Base-by-base conservation (phyloP, 2,888 invertebrate species). In the Calliscelio sp. region DNA sequence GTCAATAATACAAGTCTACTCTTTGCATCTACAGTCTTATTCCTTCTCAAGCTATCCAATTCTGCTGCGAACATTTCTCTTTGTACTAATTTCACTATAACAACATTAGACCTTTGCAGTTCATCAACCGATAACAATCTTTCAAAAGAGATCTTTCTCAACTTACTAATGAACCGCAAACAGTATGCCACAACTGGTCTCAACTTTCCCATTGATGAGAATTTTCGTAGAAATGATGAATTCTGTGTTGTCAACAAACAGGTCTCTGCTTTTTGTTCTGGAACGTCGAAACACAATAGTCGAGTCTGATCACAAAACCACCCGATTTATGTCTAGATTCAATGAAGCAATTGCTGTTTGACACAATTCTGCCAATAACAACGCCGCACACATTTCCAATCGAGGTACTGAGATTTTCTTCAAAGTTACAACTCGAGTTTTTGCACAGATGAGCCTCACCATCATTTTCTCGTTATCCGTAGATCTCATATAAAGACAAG, bases 381-480 rank as follows among this genome's bases (percentile, higher is more conserved):
- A 0, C 2, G 61, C 68, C 8, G 25, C 51, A 24, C 68, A 68
- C 0, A 68, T 11, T 14, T 65, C 65, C 20, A 65, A 20, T 20
- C 68, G 5, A 1, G 53, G 68, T 24, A 68, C 20, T 0, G 68
- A 18, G 7, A 24, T 6, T 7, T 3, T 24, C 10, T 68, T 68
- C 16, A 68, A 24, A 8, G 68, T 51, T 25, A 53, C 53, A n/a
- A 35, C 68, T 7, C 68, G n/a, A 0, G 53, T 68, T 11, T 65
- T 65, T 0, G 65, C 28, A 65, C 65, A 49, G 16, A 65, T n/a
- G 25, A 65, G 25, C 2, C 18, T 8, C 2, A 11, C 11, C 14
- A 18, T 3, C 4, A 18, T 22, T 18, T 38, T 20, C 1, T 20
- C 22, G 7, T 20, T 2, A 22, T 22, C 11, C 2, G 2, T 8